Conservation (phyloP, 2,113 vertebrate genomes). For the Mungos mungo region DNA sequence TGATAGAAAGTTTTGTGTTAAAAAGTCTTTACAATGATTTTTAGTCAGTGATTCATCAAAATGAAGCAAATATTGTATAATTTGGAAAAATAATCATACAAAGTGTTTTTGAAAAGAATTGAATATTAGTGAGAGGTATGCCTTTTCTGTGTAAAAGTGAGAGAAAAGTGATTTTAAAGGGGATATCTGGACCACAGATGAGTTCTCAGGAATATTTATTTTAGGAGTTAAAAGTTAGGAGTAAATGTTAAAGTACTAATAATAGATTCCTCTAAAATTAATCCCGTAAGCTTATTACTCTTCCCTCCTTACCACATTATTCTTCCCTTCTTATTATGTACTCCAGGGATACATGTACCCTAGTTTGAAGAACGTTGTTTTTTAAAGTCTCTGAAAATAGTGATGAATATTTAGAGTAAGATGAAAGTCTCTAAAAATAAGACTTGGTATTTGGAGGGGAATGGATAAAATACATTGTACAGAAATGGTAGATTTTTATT, state of each 20-base stretch:
- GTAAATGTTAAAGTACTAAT: not conserved
- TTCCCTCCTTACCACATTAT: not conserved
- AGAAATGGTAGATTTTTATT: not conserved
- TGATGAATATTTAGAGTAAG: not conserved
- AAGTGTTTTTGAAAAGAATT: not conserved
- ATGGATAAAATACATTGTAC: not conserved
- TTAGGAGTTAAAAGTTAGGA: not conserved
- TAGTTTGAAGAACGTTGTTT: not conserved
- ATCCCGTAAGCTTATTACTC: not conserved
- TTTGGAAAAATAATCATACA: not conserved
- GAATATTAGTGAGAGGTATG: not conserved
- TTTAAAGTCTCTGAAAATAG: not conserved
- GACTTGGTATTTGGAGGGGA: not conserved
- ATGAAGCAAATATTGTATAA: not conserved
- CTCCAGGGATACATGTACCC: not conserved
- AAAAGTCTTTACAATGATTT: not conserved
- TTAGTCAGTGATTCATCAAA: not conserved
- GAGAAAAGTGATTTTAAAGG: not conserved
- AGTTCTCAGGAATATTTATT: not conserved
- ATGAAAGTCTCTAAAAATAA: not conserved
- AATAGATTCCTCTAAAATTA: not conserved
- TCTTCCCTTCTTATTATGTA: not conserved
- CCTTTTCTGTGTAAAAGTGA: not conserved
- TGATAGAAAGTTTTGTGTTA: not conserved
- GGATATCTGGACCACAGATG: not conserved